A percentile compares a stretch with the other conserved stretches of the same genome.
Conservation (phyloP, 2,113 vertebrate genomes). For the Anhinga rufa region DNA sequence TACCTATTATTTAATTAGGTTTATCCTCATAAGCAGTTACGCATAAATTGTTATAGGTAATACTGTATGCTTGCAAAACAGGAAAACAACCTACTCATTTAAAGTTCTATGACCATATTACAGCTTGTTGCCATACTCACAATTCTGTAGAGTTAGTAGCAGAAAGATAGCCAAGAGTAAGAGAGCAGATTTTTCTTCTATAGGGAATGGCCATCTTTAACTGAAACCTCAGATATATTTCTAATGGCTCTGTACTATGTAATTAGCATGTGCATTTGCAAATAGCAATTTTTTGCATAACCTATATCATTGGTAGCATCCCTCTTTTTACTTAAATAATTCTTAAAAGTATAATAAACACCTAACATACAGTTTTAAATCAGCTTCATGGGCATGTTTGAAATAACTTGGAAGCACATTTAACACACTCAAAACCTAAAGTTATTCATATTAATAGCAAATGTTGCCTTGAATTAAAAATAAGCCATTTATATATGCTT, state of each 20-base stretch:
- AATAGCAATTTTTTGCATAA: background rate
- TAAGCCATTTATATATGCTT: background rate
- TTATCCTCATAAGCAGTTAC: background rate
- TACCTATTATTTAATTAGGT: background rate
- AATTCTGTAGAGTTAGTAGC: background rate
- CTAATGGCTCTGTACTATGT: background rate
- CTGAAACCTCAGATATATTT: background rate
- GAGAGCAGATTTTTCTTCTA: background rate
- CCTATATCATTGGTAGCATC: background rate
- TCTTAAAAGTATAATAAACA: background rate
- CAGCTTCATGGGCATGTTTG: background rate
- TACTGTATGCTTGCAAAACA: background rate
- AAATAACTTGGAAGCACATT: background rate
- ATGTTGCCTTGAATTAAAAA: background rate
- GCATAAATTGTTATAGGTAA: background rate
- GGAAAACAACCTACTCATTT: background rate
- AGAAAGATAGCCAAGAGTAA: background rate
- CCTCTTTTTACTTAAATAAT: background rate
- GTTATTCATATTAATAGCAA: background rate
- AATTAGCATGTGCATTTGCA: background rate
- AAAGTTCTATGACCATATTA: background rate
- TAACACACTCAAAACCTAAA: background rate
- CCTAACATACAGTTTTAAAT: background rate
- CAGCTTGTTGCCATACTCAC: background rate
- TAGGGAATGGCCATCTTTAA: background rate